Evolutionary conservation across 2,113 vertebrate genomes (phyloP), one percentile per base, ranked within the genome.

Genomic region (Nanorana parkeri): DNA sequence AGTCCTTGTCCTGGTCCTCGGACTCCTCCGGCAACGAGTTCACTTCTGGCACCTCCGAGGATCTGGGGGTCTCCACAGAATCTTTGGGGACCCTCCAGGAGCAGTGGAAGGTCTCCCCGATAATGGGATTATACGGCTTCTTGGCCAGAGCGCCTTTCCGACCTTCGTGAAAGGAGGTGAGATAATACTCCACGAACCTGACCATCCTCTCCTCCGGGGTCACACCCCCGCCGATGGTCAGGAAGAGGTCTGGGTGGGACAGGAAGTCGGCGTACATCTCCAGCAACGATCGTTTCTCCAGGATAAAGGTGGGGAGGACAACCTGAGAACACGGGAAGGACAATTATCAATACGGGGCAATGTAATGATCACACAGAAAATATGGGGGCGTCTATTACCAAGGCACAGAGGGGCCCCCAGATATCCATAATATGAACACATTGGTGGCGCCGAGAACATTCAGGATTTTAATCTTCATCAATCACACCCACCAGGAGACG

Each of bases 261-360:
- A 99, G 96, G 90, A 99, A 99, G 89, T 99, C 98, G 0, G 98
- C 97, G 4, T 99, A 99, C 98, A 99, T 99, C 91, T 99, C 98
- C 90, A 99, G 85, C 87, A 99, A 80, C 0, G 97, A 99, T 2
- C 97, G 96, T 87, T 99, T 99, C 92, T 99, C 98, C 32, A 99
- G 89, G 84, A 99, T 99, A 86, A 99, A 99, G 2, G 97, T 99
- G 84, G 98, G 98, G 47, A 99, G 96, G 74, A 99, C 97, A 87
- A 99, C 97, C 98, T 99, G 85, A 63, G 17, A 72, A 26, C 0
- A 24, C 23, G 23, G 67, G 16, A 36, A 41, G 2, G 28, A 19
- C 28, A 21, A 47, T 16, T 8, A 20, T 28, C 28, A 20, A 65
- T 65, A 28, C 8, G 1, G 41, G 41, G 4, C 3, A 36, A 3